Evolutionary conservation across 2,113 vertebrate genomes (phyloP), one percentile per base, ranked within the genome.

Genomic region (Leucosticte australis): DNA sequence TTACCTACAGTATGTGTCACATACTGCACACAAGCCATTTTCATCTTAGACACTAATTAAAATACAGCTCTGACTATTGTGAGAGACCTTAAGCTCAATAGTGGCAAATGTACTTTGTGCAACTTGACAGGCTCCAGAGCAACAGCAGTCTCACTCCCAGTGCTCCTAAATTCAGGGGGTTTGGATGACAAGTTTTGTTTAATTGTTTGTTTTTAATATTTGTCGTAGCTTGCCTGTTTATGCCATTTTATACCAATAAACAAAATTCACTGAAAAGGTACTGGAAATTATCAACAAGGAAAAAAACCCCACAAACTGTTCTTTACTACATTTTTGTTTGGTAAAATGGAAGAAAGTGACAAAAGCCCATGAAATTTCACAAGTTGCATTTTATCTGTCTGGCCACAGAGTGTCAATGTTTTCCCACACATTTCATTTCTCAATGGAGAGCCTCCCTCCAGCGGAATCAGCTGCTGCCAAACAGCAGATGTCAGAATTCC

Each of bases 401-500:
- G 15, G 46, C 96, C 97, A 96, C 96, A 27, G 2, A n/a, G 96
- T 60, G 98, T 96, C 97, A 90, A 92, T 69, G 84, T 96, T 87
- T 76, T 35, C 85, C 90, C 87, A 81, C 28, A 11, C 20, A 62
- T 62, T 47, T 37, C 20, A 62, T 62, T 47, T 37, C 59, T 52
- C 63, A 33, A 1, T 0, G 26, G 24, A 57, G 26, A 9, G 9
- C 0, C n/a, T 6, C 0, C 24, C 53, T 75, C 49, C 44, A 33
- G 60, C 0, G 1, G 41, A 37, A 44, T 16, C 65, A 4, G 46
- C 75, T 50, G 31, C 42, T 60, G 65, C 18, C 80, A 57, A 89
- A 87, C 37, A 5, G 31, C 59, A 57, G 42, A 19, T 28, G 44
- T 27, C 62, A 64, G 46, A 76, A 49, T 12, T 78, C 67, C 70